A percentile compares a stretch with the other conserved stretches of the same genome.
Evolutionary conservation across 2,113 vertebrate species (phyloP).

Genomic region (Alethe castanea): DNA sequence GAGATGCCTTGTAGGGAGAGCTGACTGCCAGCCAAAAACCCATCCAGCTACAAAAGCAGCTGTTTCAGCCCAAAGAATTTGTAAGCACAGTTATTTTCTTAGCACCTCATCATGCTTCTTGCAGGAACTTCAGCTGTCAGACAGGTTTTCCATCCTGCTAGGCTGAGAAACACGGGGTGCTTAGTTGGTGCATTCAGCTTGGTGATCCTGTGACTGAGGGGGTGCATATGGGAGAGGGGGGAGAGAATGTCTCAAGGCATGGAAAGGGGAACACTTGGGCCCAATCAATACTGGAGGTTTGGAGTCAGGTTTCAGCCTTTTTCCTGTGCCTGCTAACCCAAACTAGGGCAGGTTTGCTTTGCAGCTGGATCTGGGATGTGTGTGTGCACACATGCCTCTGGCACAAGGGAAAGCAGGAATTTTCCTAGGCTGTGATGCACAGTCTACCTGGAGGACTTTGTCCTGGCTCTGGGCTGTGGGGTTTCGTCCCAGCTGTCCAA

Average conservation of each 20-base stretch:
- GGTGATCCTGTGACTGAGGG: neutral
- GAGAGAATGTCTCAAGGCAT: neutral
- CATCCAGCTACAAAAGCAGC: slow-evolving; percentile 37
- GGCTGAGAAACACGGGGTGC: neutral
- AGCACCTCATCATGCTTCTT: slow-evolving; percentile 48
- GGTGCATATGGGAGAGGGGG: neutral
- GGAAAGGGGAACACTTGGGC: neutral
- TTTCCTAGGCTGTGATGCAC: neutral
- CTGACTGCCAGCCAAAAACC: slow-evolving; percentile 9
- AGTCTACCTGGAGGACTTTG: neutral
- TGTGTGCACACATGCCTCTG: neutral
- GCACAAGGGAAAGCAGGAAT: neutral
- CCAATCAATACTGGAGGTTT: neutral
- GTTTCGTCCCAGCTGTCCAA: neutral
- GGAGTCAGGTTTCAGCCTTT: neutral
- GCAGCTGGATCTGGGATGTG: neutral
- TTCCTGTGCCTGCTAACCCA: neutral
- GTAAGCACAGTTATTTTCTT: slow-evolving; percentile 60
- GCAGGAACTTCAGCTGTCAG: slow-evolving; percentile 16
- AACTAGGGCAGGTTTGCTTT: neutral
- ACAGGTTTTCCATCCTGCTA: neutral
- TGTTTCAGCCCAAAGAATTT: slow-evolving; percentile 33
- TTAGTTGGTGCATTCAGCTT: neutral
- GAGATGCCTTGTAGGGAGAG: neutral
- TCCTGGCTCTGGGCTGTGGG: neutral